Conservation (phyloP, 2,113 vertebrate species). For the Illadopsis cleaveri region DNA sequence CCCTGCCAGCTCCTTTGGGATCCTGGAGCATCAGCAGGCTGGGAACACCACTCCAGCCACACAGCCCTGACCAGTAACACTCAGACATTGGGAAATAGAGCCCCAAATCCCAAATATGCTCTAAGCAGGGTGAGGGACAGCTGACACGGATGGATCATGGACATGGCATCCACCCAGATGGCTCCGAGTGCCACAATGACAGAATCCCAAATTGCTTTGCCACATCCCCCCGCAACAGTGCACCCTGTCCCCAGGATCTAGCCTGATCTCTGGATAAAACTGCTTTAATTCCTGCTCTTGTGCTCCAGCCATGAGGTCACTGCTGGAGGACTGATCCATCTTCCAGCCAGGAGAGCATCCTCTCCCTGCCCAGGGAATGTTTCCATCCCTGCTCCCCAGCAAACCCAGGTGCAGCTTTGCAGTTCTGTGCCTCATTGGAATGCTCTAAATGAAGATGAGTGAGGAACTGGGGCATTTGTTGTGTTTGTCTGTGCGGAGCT, state of each 20-base stretch:
- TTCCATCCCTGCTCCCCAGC: background rate
- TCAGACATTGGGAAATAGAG: accelerated
- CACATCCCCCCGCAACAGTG: accelerated
- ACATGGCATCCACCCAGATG: accelerated
- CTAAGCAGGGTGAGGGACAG: background rate
- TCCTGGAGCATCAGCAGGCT: background rate
- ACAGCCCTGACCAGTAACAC: background rate
- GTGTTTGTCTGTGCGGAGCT: background rate
- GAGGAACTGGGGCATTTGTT: background rate
- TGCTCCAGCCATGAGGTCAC: background rate
- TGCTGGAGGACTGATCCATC: background rate
- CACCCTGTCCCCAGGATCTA: background rate
- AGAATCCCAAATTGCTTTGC: background rate
- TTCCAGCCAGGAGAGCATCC: background rate
- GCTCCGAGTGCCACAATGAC: background rate
- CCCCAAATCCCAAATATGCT: accelerated
- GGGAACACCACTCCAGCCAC: accelerated
- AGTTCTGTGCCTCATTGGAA: background rate
- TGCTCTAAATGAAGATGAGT: background rate
- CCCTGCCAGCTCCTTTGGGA: accelerated
- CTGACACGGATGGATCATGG: background rate
- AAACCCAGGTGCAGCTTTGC: background rate
- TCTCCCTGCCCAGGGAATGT: background rate
- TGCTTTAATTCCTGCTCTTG: background rate
- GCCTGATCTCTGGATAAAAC: background rate